phyloP scores from a whole-genome alignment of 1,140 invertebrate species.

The Streblospio benedicti region DNA sequence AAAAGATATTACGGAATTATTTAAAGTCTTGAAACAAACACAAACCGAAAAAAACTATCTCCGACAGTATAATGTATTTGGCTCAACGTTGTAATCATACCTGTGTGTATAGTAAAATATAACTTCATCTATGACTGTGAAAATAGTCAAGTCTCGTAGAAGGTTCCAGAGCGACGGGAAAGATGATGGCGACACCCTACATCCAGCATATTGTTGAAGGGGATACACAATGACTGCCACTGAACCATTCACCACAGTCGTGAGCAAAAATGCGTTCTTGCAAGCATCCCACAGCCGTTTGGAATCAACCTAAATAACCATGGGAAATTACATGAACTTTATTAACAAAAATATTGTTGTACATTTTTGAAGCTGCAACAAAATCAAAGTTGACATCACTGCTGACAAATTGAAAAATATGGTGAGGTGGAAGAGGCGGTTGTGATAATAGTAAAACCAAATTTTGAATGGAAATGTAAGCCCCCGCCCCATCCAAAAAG shows the following conservation, averaged over 20 bases:
- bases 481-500: no score
- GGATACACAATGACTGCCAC: background rate
- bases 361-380: no score
- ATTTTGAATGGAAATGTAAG: background rate
- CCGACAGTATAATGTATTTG: no score
- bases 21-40: no score
- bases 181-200: background rate
- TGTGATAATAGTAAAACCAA: no score
- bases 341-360: no score
- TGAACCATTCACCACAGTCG: background rate
- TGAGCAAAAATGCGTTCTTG: background rate
- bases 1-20: no score
- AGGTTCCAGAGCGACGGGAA: background rate
- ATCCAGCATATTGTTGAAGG: background rate
- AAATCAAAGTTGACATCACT: no score
- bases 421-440: no score
- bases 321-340: no score
- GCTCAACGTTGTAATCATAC: background rate
- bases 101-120: conserved; percentile 10
- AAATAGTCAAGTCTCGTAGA: background rate
- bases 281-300: background rate
- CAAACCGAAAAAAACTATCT: no score
- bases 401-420: no score
- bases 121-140: conserved; percentile 1
- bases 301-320: background rate